Evolutionary conservation across 2,888 invertebrate species (phyloP).

Genomic region (Leucoma salicis): DNA sequence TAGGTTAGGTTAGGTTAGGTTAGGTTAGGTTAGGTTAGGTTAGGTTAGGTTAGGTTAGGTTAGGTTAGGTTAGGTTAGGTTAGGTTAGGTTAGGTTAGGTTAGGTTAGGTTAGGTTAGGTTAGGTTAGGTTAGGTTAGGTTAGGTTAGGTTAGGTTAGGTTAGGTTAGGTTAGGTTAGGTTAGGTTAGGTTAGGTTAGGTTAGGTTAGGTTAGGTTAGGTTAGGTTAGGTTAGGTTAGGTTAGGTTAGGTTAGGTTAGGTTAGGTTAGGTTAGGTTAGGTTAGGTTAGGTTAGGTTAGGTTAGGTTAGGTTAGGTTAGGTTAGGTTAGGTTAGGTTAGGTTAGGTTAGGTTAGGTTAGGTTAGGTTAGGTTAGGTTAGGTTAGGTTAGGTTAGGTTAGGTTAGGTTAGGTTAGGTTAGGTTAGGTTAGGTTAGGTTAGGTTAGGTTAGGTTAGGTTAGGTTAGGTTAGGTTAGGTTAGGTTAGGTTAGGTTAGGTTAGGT

Average conservation of each 20-base stretch:
- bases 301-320: slow-evolving; percentile 22
- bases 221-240: slow-evolving; percentile 12
- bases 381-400: slow-evolving; percentile 12
- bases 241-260: slow-evolving; percentile 20
- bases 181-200: slow-evolving; percentile 12
- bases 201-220: slow-evolving; percentile 12
- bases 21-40: slow-evolving; percentile 20
- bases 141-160: slow-evolving; percentile 15
- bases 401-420: slow-evolving; percentile 18
- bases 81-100: slow-evolving; percentile 18
- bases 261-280: slow-evolving; percentile 27
- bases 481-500: slow-evolving; percentile 12
- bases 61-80: slow-evolving; percentile 18
- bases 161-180: slow-evolving; percentile 9
- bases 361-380: slow-evolving; percentile 23
- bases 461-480: slow-evolving; percentile 12
- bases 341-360: slow-evolving; percentile 31
- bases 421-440: slow-evolving; percentile 17
- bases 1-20: slow-evolving; percentile 22
- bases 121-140: slow-evolving; percentile 18
- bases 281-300: slow-evolving; percentile 29
- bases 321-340: slow-evolving; percentile 32
- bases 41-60: slow-evolving; percentile 16
- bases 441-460: slow-evolving; percentile 14
- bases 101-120: slow-evolving; percentile 19